These are phyloP conservation scores for Epinotia nisella DNA, from an alignment of 2,888 invertebrate genomes.

Conservation along the genomic window DNA sequence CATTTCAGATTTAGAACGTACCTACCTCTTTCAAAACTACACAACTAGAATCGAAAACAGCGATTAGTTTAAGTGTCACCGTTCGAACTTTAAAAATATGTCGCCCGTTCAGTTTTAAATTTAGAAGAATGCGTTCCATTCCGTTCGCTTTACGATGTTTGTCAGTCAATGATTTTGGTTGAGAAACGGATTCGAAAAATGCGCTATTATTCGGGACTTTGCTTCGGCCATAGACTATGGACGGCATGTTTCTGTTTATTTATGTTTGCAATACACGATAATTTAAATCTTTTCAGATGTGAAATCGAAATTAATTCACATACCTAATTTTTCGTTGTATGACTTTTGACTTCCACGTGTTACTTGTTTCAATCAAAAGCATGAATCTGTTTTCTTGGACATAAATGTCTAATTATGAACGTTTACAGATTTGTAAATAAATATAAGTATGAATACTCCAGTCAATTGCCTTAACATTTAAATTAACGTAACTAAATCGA, in stretches of 20 bases:
- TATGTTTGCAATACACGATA: background rate
- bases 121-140: conserved; percentile 81
- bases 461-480: no score
- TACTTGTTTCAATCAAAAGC: no score
- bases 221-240: conserved; percentile 9
- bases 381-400: no score
- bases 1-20: conserved; percentile 81
- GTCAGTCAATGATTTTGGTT: conserved; percentile 59
- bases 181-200: conserved; percentile 38
- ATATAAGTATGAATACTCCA: background rate
- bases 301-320: background rate
- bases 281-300: background rate
- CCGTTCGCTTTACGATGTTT: conserved; percentile 81
- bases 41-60: conserved; percentile 81
- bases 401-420: no score
- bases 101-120: conserved; percentile 79
- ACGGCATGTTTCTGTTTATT: background rate
- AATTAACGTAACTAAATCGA: background rate
- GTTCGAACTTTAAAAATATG: conserved; percentile 85
- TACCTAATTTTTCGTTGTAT: no score
- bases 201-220: conserved; percentile 15
- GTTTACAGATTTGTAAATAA: no score
- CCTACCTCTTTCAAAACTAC: conserved; percentile 79
- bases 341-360: background rate
- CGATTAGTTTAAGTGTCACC: conserved; percentile 82